Base-by-base conservation (phyloP, 2,888 invertebrate genomes). In the Diplolepis rosae region DNA sequence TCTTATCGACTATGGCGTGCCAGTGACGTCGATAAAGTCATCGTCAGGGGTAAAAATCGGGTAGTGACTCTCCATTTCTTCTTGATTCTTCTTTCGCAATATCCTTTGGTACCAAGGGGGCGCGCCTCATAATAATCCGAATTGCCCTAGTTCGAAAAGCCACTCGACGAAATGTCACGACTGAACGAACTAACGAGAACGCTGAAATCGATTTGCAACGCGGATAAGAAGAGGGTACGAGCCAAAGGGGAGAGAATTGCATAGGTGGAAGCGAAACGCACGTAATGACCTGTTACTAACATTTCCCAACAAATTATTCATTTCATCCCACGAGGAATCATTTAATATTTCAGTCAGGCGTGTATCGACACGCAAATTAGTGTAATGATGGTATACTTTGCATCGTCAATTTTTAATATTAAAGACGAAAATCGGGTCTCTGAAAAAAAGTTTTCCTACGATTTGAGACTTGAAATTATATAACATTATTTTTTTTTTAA, bases 121-220 rank as follows among this genome's bases (percentile, higher is more conserved):
- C 7, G 48, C 9, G 32, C 54, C 54, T 32, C 54, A 22, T 54
- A 54, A 54, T 54, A 54, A 56, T 56, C 32, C 54, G 54, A 61
- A 61, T 61, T 61, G 61, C 61, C 39, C 61, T 39, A 61, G 61
- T 61, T 61, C 24, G 61, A 39, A 61, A 61, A 61, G 61, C 61
- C 61, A 61, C 61, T 61, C 61, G 61, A 61, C 61, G 61, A 61
- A 61, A 61, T 61, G 61, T 61, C 61, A 61, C 61, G 61, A 61
- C 39, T 61, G 35, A 61, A 39, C n/a, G 61, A 39, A 61, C 61
- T 61, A 61, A 61, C 61, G 61, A 61, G 61, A 61, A 61, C 35
- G 39, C 24, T 24, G 35, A 61, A 61, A 39, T 61, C 61, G 39
- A 61, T 61, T 61, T 61, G 24, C 24, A 61, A 39, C 61, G 39